Conservation (phyloP, 2,797 vertebrate species). For the Myiotriccus ornatus region DNA sequence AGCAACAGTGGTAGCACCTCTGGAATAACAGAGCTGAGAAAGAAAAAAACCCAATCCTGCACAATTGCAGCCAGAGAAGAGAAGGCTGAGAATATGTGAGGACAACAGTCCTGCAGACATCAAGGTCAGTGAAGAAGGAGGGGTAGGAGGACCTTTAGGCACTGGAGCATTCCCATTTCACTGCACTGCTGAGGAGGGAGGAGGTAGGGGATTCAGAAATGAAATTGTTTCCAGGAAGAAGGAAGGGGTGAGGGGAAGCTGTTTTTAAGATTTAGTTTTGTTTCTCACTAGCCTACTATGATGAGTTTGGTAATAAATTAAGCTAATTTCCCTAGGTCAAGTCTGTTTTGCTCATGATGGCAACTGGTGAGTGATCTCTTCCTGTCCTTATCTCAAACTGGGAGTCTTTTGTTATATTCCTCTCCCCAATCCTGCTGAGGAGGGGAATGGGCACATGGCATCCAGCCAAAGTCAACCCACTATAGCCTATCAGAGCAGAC, state of each 20-base stretch:
- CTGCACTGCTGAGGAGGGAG: background rate
- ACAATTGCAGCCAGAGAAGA: background rate
- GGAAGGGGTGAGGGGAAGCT: background rate
- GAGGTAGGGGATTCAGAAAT: background rate
- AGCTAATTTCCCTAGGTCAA: accelerated
- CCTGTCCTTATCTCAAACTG: background rate
- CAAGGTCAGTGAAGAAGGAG: accelerated
- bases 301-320: background rate
- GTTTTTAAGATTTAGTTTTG: background rate
- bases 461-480: background rate
- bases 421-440: background rate
- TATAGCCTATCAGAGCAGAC: background rate
- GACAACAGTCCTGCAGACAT: background rate
- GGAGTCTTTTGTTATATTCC: accelerated
- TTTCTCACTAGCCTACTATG: background rate
- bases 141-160: background rate
- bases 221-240: background rate
- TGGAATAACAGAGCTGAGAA: background rate
- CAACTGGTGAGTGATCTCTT: background rate
- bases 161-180: background rate
- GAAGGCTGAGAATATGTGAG: background rate
- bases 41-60: background rate
- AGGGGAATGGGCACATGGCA: background rate
- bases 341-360: background rate
- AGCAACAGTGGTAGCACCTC: accelerated